A percentile compares a stretch with the other conserved stretches of the same genome.
Evolutionary conservation across 2,888 invertebrate genomes (phyloP).

Genomic region (Brachyptera putata): DNA sequence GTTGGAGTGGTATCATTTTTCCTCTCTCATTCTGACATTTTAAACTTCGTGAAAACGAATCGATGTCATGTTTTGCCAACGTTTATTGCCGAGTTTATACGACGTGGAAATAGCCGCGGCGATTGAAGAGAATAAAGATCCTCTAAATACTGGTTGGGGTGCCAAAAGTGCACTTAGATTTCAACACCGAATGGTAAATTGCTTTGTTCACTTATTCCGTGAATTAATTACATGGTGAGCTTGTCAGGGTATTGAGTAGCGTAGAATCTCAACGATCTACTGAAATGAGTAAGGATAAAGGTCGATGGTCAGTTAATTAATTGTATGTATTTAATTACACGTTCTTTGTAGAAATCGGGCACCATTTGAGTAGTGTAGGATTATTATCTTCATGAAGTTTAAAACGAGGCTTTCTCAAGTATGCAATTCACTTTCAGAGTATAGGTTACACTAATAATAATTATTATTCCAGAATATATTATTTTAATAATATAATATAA

Average conservation of each 20-base stretch:
- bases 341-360: not conserved
- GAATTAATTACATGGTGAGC: not conserved
- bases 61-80: conserved; percentile 21
- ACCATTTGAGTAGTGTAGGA: not conserved
- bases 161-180: conserved; percentile 8
- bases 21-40: conserved; percentile 7
- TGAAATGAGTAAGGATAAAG: too few species aligned
- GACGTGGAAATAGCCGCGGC: not conserved
- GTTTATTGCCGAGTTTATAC: conserved; percentile 11
- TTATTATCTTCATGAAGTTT: too few species aligned
- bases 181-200: not conserved
- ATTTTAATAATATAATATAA: too few species aligned
- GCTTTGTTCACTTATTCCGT: not conserved
- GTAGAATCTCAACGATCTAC: too few species aligned
- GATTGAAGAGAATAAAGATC: not conserved
- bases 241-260: not conserved
- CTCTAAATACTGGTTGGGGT: conserved; percentile 1
- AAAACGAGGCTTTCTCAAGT: too few species aligned
- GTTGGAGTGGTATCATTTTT: conserved; percentile 16
- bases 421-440: too few species aligned
- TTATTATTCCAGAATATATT: too few species aligned
- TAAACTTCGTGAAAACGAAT: conserved; percentile 21
- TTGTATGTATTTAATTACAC: not conserved
- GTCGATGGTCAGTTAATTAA: not conserved
- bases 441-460: too few species aligned